These are phyloP conservation scores for Pachyramphus minor DNA, from an alignment of 2,113 vertebrate species.

Conservation along the genomic window DNA sequence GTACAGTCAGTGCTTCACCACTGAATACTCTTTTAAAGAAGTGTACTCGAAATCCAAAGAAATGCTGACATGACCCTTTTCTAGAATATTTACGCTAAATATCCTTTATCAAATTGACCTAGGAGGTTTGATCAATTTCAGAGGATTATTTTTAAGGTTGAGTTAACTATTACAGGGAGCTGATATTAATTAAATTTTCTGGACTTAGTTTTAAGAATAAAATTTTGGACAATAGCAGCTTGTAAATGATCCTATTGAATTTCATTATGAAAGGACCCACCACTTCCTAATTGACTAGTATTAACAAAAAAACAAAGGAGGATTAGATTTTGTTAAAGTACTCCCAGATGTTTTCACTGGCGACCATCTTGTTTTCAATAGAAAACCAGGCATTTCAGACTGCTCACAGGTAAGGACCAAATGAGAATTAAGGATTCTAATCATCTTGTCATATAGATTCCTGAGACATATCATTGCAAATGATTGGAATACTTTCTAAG, in stretches of 20 bases:
- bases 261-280: neutral
- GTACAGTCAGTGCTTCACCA: neutral
- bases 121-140: neutral
- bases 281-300: conserved; percentile 31
- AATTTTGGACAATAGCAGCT: neutral
- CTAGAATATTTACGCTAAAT: neutral
- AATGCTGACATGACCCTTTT: neutral
- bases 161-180: conserved; percentile 19
- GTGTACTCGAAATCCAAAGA: neutral
- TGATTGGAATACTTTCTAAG: neutral
- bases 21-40: neutral
- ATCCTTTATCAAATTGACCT: neutral
- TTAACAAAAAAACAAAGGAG: conserved; percentile 48
- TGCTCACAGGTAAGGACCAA: conserved; percentile 3
- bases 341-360: neutral
- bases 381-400: conserved; percentile 8
- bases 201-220: neutral
- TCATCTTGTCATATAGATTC: neutral
- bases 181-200: conserved; percentile 44
- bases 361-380: neutral
- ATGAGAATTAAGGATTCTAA: neutral
- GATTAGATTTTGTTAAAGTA: conserved; percentile 37
- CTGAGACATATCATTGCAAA: neutral
- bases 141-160: conserved; percentile 23
- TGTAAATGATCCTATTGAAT: neutral